Evolutionary conservation across 2,888 invertebrate species (phyloP).

Genomic region (Agriopis leucophaearia): DNA sequence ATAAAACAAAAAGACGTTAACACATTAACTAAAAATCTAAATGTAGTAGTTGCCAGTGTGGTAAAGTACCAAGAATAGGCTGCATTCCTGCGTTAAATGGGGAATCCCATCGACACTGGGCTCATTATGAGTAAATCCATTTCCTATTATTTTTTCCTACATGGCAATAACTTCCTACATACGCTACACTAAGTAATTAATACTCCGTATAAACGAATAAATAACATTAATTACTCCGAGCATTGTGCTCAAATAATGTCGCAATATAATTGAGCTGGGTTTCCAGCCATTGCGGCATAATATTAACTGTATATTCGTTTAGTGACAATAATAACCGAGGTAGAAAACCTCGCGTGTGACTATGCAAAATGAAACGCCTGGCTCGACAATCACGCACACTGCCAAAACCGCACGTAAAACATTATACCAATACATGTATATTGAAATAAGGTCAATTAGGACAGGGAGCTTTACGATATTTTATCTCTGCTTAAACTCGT

Average conservation of each 20-base stretch:
- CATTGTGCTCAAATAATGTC: constrained; percentile 38
- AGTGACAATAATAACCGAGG: constrained; percentile 51
- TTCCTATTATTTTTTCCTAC: not conserved
- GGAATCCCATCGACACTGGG: too few species aligned
- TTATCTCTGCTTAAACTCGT: constrained; percentile 10
- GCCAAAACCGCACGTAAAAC: constrained; percentile 33
- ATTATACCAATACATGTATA: constrained; percentile 29
- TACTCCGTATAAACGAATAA: constrained; percentile 19
- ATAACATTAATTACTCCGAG: constrained; percentile 32
- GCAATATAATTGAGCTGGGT: constrained; percentile 42
- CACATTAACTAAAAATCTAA: too few species aligned
- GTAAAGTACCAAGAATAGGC: too few species aligned
- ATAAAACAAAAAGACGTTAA: too few species aligned
- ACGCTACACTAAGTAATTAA: constrained; percentile 9
- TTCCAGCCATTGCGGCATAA: constrained; percentile 38
- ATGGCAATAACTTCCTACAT: not conserved
- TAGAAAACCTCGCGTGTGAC: constrained; percentile 53
- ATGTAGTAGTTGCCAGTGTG: too few species aligned
- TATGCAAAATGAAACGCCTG: constrained; percentile 53
- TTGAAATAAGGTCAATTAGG: constrained; percentile 40
- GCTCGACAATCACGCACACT: constrained; percentile 57
- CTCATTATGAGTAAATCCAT: not conserved
- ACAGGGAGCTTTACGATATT: constrained; percentile 11
- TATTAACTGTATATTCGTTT: constrained; percentile 41
- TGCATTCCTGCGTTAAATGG: too few species aligned